Conservation (phyloP, 2,797 vertebrate species). For the Dermochelys coriacea region DNA sequence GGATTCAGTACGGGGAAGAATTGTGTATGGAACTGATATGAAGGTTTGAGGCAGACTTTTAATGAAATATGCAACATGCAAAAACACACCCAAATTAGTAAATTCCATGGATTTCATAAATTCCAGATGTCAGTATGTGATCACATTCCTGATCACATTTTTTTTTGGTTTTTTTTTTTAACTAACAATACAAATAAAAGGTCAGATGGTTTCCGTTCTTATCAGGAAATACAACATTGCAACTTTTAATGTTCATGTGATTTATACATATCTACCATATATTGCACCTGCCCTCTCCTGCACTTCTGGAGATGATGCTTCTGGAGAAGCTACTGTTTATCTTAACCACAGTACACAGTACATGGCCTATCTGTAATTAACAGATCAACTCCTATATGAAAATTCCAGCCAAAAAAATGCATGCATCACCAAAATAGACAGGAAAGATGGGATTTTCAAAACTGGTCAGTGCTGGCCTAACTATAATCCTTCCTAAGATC, state of each 20-base stretch:
- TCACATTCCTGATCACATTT: background rate
- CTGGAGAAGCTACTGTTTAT: background rate
- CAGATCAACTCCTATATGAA: background rate
- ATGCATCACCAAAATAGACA: background rate
- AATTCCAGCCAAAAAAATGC: background rate
- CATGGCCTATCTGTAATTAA: background rate
- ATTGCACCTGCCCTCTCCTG: background rate
- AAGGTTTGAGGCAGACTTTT: background rate
- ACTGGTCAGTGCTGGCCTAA: background rate
- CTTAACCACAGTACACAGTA: background rate
- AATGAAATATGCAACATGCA: background rate
- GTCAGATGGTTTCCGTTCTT: background rate
- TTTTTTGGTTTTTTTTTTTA: background rate
- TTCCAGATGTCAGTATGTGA: slow-evolving; percentile 24
- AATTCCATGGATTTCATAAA: slow-evolving; percentile 1
- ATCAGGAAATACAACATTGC: background rate
- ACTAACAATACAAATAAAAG: background rate
- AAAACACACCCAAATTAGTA: background rate
- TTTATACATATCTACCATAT: background rate
- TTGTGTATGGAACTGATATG: background rate
- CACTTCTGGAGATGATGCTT: slow-evolving; percentile 3
- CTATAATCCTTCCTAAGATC: background rate
- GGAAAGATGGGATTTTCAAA: background rate
- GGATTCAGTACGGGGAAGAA: background rate
- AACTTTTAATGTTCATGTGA: background rate